Conservation (phyloP, 2,888 invertebrate genomes). For the Eretmocerus hayati region DNA sequence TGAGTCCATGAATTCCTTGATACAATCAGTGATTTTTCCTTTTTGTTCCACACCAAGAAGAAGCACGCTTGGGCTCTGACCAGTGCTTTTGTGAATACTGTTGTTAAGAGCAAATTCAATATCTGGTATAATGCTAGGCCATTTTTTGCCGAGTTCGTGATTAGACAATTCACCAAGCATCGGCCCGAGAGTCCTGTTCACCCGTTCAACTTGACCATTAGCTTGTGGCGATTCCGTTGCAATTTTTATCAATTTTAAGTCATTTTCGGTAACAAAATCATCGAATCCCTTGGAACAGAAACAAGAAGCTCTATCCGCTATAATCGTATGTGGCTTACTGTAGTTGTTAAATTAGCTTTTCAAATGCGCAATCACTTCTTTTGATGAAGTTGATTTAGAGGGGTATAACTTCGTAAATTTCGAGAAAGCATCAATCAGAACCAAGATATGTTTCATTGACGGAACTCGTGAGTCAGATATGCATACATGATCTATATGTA, state of each 20-base stretch:
- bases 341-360: conserved; percentile 11
- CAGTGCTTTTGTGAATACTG: conserved; percentile 27
- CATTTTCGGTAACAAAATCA: too few relatives aligned
- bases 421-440: conserved; percentile 19
- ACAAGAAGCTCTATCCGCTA: too few relatives aligned
- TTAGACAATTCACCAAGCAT: too few relatives aligned
- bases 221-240: conserved; percentile 25
- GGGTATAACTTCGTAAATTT: too few relatives aligned
- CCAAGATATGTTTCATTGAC: conserved; percentile 19
- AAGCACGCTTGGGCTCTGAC: conserved; percentile 27
- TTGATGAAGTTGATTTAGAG: conserved; percentile 11
- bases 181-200: conserved; percentile 17
- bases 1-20: conserved; percentile 17
- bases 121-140: conserved; percentile 23
- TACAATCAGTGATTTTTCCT: conserved; percentile 21
- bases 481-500: conserved; percentile 23
- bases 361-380: conserved; percentile 14
- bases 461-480: conserved; percentile 4
- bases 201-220: conserved; percentile 25
- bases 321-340: conserved; percentile 15
- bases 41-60: conserved; percentile 26
- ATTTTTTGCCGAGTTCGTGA: conserved; percentile 20
- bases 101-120: conserved; percentile 27
- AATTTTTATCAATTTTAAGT: conserved; percentile 18
- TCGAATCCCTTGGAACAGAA: too few relatives aligned